Conservation (phyloP, 2,797 vertebrate genomes). For the Ficedula albicollis region DNA sequence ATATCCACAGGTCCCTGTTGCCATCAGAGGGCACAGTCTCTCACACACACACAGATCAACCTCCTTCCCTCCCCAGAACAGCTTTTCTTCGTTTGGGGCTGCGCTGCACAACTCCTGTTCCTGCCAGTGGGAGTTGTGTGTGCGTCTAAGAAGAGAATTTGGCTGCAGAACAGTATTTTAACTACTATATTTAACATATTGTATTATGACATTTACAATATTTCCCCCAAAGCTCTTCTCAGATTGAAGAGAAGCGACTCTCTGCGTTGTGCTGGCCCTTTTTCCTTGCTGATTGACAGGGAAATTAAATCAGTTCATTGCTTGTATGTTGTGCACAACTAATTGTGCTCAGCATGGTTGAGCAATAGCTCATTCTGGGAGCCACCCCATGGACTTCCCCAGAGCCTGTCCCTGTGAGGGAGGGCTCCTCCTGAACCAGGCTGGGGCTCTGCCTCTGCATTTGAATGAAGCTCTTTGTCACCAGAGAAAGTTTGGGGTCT, state of each 20-base stretch:
- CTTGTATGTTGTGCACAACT: constrained; percentile 25
- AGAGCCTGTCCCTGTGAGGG: neutral
- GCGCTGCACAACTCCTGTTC: neutral
- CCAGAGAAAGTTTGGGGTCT: neutral
- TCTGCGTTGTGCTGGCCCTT: constrained; percentile 64
- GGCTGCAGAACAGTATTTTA: constrained; percentile 66
- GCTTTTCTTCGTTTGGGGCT: neutral
- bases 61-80: neutral
- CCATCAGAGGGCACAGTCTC: neutral
- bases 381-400: constrained; percentile 19
- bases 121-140: constrained; percentile 41
- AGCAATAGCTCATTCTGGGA: constrained; percentile 41
- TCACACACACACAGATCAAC: neutral
- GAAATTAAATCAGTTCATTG: constrained; percentile 64
- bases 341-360: constrained; percentile 57
- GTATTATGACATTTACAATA: constrained; percentile 75
- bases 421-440: neutral
- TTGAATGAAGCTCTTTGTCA: neutral
- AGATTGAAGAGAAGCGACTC: constrained; percentile 55
- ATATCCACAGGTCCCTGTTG: neutral
- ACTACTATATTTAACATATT: constrained; percentile 72
- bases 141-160: constrained; percentile 44
- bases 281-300: constrained; percentile 65
- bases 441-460: neutral
- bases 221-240: constrained; percentile 72